phyloP scores from a whole-genome alignment of 2,113 vertebrate genomes.

The Nothocercus nigrocapillus region DNA sequence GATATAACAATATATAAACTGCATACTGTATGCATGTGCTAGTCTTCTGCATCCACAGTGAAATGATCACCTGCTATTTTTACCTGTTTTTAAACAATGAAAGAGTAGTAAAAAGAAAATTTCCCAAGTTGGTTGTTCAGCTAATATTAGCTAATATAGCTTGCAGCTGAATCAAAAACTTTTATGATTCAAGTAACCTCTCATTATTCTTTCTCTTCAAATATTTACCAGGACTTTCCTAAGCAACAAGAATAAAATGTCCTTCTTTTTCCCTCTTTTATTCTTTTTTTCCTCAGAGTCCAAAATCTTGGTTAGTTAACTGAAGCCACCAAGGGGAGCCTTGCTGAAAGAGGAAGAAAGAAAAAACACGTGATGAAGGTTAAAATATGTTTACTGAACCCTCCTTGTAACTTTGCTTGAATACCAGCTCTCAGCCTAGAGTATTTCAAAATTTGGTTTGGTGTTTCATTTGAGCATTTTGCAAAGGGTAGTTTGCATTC shows the following conservation, averaged over 20 bases:
- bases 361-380: neutral
- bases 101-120: neutral
- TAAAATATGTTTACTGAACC: neutral
- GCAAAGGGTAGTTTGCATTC: neutral
- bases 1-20: neutral
- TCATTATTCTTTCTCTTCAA: neutral
- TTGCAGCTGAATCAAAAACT: neutral
- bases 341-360: neutral
- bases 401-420: neutral
- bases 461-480: neutral
- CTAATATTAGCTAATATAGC: too few species aligned
- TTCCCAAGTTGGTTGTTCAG: neutral
- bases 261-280: neutral
- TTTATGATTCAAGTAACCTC: neutral
- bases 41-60: neutral
- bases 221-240: neutral
- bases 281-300: neutral
- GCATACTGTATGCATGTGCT: fast-evolving
- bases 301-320: neutral
- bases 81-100: neutral
- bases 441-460: neutral
- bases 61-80: neutral
- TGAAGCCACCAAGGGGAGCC: neutral
- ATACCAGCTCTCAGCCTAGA: neutral
- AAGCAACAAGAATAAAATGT: neutral